Evolutionary conservation across 2,888 invertebrate species (phyloP), one percentile per base, ranked within the genome.

Genomic region (Caenorhabditis sp.): DNA sequence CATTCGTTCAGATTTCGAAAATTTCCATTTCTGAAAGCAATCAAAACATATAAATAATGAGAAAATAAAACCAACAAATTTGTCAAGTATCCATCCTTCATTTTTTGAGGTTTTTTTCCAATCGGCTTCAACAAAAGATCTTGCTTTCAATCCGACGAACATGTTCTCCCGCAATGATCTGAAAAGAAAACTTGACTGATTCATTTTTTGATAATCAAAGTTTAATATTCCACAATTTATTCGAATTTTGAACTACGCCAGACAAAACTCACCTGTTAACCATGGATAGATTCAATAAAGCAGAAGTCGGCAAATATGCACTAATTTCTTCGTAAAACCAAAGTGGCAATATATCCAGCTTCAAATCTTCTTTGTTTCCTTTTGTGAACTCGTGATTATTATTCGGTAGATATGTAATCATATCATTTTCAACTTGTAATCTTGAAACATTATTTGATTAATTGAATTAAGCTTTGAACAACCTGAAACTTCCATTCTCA

Each of bases 301-400:
- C 21, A n/a, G 75, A 69, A n/a, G 69, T 69, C 0, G 77, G 77
- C 1, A 78, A 66, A 62, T 68, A 78, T 0, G 8, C 31, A 2
- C 54, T 55, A 0, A 78, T 50, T 4, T 24, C 1, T 14, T 71
- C 62, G 37, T 67, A 69, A 5, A 59, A 62, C 72, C 69, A 76
- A 2, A 67, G 50, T n/a, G 72, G 76, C n/a, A 69, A 61, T 43
- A 54, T 69, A 17, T 68, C 58, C 0, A 76, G 17, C 12, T 54
- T 37, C 4, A 37, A 60, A 6, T 37, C 54, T 17, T 54, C 10
- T n/a, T 62, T 37, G 1, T 23, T n/a, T 26, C 27, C 51, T 8
- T n/a, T n/a, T 37, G 14, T 6, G 50, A 57, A 36, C 17, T 26
- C 27, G 27, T 23, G 2, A 2, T 5, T n/a, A 8, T 3, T 26